Percentiles rank a stretch among this genome's conserved stretches.
phyloP scores from a whole-genome alignment of 2,797 vertebrate genomes.

The Rhinella marina region DNA sequence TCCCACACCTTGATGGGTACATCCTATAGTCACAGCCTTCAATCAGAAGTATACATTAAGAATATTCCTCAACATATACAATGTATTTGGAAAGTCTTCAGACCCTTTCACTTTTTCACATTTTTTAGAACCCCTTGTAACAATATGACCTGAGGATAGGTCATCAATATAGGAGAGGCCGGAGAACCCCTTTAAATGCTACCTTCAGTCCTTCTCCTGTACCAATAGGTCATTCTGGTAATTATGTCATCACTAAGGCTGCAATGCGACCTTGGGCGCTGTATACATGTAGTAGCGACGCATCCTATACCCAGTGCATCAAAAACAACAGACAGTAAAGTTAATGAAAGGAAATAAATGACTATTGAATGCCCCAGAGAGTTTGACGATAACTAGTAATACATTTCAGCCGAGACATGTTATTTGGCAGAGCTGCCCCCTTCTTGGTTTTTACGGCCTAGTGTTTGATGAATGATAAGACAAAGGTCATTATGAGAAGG shows the following conservation, averaged over 20 bases:
- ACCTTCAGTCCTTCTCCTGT: too few relatives aligned
- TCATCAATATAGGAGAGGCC: too few relatives aligned
- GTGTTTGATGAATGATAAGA: conserved; percentile 41
- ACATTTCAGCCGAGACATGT: neutral
- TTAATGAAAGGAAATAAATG: neutral
- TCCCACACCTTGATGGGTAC: neutral
- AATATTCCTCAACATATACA: too few relatives aligned
- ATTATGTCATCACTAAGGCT: neutral
- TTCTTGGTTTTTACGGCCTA: conserved; percentile 14
- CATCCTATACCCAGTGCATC: neutral
- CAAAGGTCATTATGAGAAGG: neutral
- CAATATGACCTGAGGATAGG: too few relatives aligned
- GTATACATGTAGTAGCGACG: neutral
- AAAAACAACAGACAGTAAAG: neutral
- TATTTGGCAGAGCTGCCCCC: neutral
- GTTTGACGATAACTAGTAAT: too few relatives aligned
- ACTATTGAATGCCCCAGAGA: neutral
- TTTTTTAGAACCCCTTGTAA: too few relatives aligned
- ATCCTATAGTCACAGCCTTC: too few relatives aligned
- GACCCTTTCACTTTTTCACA: too few relatives aligned
- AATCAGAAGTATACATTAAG: too few relatives aligned
- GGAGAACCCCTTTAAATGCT: too few relatives aligned
- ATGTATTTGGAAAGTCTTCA: too few relatives aligned
- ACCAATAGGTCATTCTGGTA: too few relatives aligned
- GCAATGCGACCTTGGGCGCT: neutral